Conservation (phyloP, 2,797 vertebrate genomes). For the Pseudochromis fuscus region DNA sequence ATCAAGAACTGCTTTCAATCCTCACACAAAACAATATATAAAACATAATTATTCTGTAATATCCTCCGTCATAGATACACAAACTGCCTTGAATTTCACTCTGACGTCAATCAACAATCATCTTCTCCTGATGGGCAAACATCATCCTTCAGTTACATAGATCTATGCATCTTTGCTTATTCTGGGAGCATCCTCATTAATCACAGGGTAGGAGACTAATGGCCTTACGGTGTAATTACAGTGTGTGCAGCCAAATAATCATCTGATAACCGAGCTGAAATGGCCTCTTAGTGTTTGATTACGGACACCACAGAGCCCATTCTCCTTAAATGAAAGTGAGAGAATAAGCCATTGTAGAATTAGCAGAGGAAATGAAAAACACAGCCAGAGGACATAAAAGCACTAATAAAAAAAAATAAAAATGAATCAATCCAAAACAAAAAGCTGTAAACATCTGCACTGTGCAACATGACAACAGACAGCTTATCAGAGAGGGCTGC, state of each 20-base stretch:
- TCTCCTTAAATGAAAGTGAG: conserved; percentile 27
- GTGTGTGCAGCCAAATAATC: conserved; percentile 72
- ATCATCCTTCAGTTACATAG: not conserved
- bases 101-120: conserved; percentile 13
- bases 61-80: conserved; percentile 10
- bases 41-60: not conserved
- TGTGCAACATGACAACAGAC: conserved; percentile 11
- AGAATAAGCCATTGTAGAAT: conserved; percentile 17
- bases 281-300: conserved; percentile 57
- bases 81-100: not conserved
- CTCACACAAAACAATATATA: not conserved
- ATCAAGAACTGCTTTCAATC: conserved; percentile 7
- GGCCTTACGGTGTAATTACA: conserved; percentile 69
- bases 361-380: conserved; percentile 36
- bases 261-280: conserved; percentile 65
- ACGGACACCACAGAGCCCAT: conserved; percentile 19
- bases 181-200: conserved; percentile 57
- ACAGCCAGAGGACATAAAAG: conserved; percentile 30
- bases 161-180: conserved; percentile 13
- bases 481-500: conserved; percentile 9
- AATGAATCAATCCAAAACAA: conserved; percentile 23
- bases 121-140: conserved; percentile 6
- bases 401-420: conserved; percentile 47
- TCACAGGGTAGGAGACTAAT: conserved; percentile 56
- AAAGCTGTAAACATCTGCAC: conserved; percentile 26